A percentile compares a stretch with the other conserved stretches of the same genome.
Evolutionary conservation across 2,797 vertebrate genomes (phyloP).

Genomic region (Anguilla anguilla): DNA sequence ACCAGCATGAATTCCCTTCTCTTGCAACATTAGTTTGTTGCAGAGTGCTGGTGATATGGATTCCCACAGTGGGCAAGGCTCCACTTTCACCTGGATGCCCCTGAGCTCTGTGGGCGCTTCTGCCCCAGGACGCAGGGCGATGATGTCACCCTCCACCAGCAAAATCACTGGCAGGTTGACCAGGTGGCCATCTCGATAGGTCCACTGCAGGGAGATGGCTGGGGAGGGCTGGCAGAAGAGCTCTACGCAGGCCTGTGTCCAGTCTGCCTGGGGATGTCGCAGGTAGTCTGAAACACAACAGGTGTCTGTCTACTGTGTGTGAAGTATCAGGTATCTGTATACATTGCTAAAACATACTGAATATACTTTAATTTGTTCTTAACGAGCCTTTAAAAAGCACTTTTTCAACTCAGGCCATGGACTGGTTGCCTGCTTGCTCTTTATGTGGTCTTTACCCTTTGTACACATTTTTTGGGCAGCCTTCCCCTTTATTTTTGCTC

Average conservation of each 20-base stretch:
- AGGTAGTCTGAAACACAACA: constrained; percentile 32
- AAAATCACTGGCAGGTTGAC: constrained; percentile 48
- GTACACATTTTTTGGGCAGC: not conserved
- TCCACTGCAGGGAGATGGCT: constrained; percentile 43
- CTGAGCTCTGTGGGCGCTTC: constrained; percentile 42
- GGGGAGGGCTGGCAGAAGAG: constrained; percentile 35
- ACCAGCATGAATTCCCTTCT: not conserved
- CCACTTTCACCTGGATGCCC: constrained; percentile 42
- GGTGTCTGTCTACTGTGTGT: not conserved
- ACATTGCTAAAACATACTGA: too few relatives aligned
- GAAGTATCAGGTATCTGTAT: not conserved
- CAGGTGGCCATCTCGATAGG: constrained; percentile 41
- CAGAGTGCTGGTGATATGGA: not conserved
- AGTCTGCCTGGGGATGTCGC: constrained; percentile 29
- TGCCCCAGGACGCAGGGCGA: constrained; percentile 40
- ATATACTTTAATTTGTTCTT: too few relatives aligned
- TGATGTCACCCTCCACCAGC: constrained; percentile 47
- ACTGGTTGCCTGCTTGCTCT: not conserved
- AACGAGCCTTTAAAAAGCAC: too few relatives aligned
- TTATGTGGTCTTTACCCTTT: not conserved
- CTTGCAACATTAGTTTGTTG: too few relatives aligned
- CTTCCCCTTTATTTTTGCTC: not conserved
- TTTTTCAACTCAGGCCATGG: not conserved
- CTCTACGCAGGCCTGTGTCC: constrained; percentile 24
- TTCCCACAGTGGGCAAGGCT: not conserved